These are phyloP conservation scores for Alloplasta piceator DNA, from an alignment of 2,888 invertebrate species.

Conservation along the genomic window DNA sequence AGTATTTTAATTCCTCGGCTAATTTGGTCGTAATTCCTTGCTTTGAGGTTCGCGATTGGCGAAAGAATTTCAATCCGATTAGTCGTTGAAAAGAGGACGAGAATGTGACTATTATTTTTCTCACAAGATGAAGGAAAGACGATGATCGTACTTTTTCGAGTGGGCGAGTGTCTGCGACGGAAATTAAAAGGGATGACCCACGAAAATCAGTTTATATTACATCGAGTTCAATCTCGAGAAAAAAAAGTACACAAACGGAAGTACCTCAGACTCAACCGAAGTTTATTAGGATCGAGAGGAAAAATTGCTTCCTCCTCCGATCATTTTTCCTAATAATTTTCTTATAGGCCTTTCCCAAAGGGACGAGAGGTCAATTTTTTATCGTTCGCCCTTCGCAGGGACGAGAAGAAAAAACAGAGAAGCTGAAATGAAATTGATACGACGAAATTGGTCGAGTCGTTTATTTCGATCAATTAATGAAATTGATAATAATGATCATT, in stretches of 20 bases:
- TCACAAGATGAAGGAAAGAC: slow-evolving; percentile 19
- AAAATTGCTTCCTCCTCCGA: slow-evolving; percentile 18
- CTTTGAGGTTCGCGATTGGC: slow-evolving; percentile 50
- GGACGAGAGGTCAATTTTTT: slow-evolving; percentile 31
- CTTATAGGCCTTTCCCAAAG: slow-evolving; percentile 13
- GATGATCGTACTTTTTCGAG: not conserved
- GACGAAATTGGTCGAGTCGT: slow-evolving; percentile 1
- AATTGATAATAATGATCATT: no score
- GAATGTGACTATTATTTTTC: not conserved
- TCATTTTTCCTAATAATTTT: slow-evolving; percentile 5
- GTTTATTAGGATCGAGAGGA: slow-evolving; percentile 45
- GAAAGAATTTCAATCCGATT: slow-evolving; percentile 41
- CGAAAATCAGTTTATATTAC: slow-evolving; percentile 68
- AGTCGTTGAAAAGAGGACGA: not conserved
- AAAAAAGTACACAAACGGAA: slow-evolving; percentile 36
- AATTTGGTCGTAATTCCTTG: no score
- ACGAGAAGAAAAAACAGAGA: slow-evolving; percentile 6
- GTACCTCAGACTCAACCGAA: slow-evolving; percentile 25
- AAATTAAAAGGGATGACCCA: slow-evolving; percentile 73
- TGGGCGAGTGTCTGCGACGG: slow-evolving; percentile 54
- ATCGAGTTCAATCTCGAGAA: slow-evolving; percentile 52
- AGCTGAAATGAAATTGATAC: not conserved
- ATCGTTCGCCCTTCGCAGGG: slow-evolving; percentile 6
- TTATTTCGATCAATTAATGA: no score
- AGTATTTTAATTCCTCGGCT: no score